Base-by-base conservation (phyloP, 2,113 vertebrate species). In the Barbus barbus region DNA sequence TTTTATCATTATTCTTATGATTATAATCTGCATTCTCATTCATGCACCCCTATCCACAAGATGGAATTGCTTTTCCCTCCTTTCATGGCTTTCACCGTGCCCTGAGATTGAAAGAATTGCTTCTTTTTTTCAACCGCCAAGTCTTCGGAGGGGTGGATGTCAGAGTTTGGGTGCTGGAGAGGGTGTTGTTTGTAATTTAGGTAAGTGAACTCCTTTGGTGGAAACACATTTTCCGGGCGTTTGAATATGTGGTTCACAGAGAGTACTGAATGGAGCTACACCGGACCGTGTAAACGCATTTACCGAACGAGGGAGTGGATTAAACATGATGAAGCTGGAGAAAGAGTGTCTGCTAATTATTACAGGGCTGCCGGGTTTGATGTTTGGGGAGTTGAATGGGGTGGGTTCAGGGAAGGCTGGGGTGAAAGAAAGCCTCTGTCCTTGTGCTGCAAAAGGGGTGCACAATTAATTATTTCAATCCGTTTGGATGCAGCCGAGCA, bases 1-100 rank as follows among this genome's bases (percentile, higher is more conserved):
- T 94, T 93, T 95, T 93, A 92, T 94, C 90, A 90, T 92, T 93
- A 93, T 93, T 94, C 93, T 95, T 94, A 94, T 94, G 91, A 94
- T 92, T 92, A 92, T 93, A 93, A 91, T 92, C 91, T 90, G 92
- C 92, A 89, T 92, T 90, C 87, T 93, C 92, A 93, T 94, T 92
- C 91, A 91, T 85, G 89, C 86, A 80, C 84, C 78, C 89, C 33
- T 84, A 75, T 86, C 81, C 82, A 88, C 86, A 81, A 89, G 83
- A 79, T 87, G 89, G 78, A 90, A 87, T 90, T 91, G 82, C 84
- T 79, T 81, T 36, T 24, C 41, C 61, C 83, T 78, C 77, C 78
- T 83, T 80, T 86, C 61, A 82, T 51, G 3, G 7, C 48, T 78
- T 86, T 75, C 26, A 51, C 83, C 86, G 81, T 89, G 89, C 89